Conservation (phyloP, 2,888 invertebrate genomes). For the Spatulosminthurus flaviceps region DNA sequence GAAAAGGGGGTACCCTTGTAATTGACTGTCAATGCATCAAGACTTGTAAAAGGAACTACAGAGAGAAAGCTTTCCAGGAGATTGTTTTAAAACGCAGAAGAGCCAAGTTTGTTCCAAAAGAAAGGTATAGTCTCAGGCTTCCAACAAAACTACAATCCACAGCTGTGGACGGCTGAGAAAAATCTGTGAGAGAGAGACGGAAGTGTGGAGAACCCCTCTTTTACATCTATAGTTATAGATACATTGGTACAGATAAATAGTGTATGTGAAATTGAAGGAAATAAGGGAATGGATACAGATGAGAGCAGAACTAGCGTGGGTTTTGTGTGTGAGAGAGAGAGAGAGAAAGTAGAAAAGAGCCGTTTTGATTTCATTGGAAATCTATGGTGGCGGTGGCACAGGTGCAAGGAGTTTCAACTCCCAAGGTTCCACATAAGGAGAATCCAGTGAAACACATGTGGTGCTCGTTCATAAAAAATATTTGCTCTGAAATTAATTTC, state of each 20-base stretch:
- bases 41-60: not conserved
- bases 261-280: not conserved
- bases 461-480: conserved; percentile 53
- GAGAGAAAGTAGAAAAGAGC: conserved; percentile 33
- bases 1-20: not conserved
- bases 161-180: conserved; percentile 6
- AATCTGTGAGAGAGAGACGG: conserved; percentile 33
- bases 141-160: not conserved
- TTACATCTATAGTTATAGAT: not conserved
- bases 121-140: not conserved
- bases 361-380: conserved; percentile 58
- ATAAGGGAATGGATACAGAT: not conserved
- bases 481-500: conserved; percentile 56
- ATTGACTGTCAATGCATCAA: conserved; percentile 5
- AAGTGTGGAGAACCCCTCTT: not conserved
- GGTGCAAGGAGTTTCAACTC: conserved; percentile 39
- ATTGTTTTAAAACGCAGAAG: not conserved
- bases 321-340: conserved; percentile 36
- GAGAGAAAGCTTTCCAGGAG: not conserved
- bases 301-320: too few relatives aligned
- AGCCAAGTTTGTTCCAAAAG: not conserved
- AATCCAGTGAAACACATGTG: conserved; percentile 52
- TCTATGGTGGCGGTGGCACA: conserved; percentile 49
- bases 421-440: conserved; percentile 42
- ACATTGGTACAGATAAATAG: not conserved